These are phyloP conservation scores for Burhinus oedicnemus DNA, from an alignment of 2,113 vertebrate species.

Conservation along the genomic window DNA sequence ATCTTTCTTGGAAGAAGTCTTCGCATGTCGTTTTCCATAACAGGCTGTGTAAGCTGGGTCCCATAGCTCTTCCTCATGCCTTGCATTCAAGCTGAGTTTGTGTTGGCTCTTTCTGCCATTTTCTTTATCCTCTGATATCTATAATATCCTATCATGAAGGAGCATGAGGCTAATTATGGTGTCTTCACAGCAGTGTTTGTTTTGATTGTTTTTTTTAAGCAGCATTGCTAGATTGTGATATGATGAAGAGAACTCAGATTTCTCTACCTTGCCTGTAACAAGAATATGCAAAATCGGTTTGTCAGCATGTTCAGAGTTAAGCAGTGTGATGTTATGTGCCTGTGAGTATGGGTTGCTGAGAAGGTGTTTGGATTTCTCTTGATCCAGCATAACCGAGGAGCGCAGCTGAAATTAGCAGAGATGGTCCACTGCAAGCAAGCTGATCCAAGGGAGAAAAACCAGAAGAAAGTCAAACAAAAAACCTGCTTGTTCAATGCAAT, in stretches of 20 bases:
- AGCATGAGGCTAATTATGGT: neutral
- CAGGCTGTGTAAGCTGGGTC: neutral
- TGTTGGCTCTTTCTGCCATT: neutral
- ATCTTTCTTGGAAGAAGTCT: neutral
- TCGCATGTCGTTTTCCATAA: accelerated
- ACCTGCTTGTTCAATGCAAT: neutral
- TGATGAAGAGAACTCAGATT: neutral
- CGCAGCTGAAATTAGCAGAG: neutral
- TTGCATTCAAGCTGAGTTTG: neutral
- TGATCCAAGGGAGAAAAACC: neutral
- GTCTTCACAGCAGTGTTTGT: neutral
- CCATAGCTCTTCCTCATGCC: neutral
- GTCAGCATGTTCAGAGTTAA: neutral
- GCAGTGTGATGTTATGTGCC: neutral
- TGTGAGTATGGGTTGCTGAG: neutral
- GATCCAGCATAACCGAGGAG: neutral
- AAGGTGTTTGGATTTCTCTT: neutral
- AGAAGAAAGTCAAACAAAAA: neutral
- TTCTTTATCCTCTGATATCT: neutral
- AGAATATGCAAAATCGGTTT: neutral
- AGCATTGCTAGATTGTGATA: neutral
- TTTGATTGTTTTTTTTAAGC: neutral
- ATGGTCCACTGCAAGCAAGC: neutral
- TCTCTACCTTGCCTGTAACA: neutral
- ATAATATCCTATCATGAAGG: neutral